phyloP scores from a whole-genome alignment of 1,140 invertebrate species.

The Bombus ignitus region DNA sequence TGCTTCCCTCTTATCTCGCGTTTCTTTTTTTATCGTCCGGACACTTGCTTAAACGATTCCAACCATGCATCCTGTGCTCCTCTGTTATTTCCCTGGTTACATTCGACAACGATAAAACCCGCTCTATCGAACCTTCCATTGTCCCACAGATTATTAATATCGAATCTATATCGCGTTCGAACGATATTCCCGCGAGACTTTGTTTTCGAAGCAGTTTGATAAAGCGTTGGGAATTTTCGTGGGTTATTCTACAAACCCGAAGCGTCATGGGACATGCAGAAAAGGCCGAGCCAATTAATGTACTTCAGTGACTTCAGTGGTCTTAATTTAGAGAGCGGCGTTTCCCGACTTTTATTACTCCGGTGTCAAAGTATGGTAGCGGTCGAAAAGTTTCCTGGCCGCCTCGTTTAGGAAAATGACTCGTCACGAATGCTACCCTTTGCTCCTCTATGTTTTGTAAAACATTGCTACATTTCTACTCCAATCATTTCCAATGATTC shows the following conservation, averaged over 20 bases:
- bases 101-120: neutral
- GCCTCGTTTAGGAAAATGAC: neutral
- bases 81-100: constrained; percentile 15
- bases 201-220: neutral
- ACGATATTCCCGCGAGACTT: neutral
- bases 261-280: neutral
- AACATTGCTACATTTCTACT: too few relatives aligned
- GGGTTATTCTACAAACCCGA: neutral
- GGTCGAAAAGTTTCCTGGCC: neutral
- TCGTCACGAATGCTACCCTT: neutral
- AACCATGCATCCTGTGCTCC: constrained; percentile 2
- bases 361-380: constrained; percentile 9
- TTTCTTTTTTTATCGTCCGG: constrained; percentile 17
- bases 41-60: constrained; percentile 18
- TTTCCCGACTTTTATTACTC: constrained; percentile 45
- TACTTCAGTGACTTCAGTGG: constrained; percentile 30
- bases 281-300: constrained; percentile 39
- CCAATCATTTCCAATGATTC: neutral
- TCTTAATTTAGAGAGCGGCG: constrained; percentile 44
- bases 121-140: neutral
- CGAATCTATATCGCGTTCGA: neutral
- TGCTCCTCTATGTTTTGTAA: neutral
- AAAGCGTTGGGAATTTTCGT: neutral
- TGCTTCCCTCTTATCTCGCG: constrained; percentile 42
- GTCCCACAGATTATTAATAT: neutral